Base-by-base conservation (phyloP, 2,888 invertebrate genomes). In the Trypoxylon attenuatum region DNA sequence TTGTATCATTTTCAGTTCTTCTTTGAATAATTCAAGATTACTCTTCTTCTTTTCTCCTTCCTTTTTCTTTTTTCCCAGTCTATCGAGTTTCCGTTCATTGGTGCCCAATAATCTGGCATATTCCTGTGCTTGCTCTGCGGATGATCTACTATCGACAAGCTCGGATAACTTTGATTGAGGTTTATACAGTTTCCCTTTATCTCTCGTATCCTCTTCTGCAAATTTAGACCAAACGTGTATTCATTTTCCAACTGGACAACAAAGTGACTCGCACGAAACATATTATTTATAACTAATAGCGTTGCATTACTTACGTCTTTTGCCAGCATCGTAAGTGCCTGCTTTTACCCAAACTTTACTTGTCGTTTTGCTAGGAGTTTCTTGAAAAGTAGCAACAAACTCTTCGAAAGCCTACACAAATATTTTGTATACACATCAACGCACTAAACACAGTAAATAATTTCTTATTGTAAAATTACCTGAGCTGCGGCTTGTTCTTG, bases 321-420 rank as follows among this genome's bases (percentile, higher is more conserved):
- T 94, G 21, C 96, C 96, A 49, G 97, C 96, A 91, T 98, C 97
- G 81, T 98, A 98, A 0, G 97, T 96, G 53, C 97, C 98, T 58
- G 98, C 99, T 88, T 98, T 97, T 4, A 99, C 95, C 97, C 99
- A 99, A 41, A 98, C 94, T 89, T 98, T 98, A 46, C 89, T 90
- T 2, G 93, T 91, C 13, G 94, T 92, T 77, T 91, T 91, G 52
- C 91, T 91, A 0, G 94, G 93, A 0, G 92, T 91, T 77, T 97
- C 97, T 90, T 97, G 96, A 88, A 99, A 99, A 5, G 97, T 96
- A 76, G 96, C 97, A 41, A 98, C 96, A 90, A 98, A 99, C 87
- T 98, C 98, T 89, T 98, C 95, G 87, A 97, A 98, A 0, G 95
- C 97, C 93, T 94, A 23, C 39, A 25, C 2, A 29, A 2, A 52